Percentiles rank a stretch among this genome's conserved stretches.
Conservation (phyloP, 1,140 invertebrate species). For the Melitaea cinxia region DNA sequence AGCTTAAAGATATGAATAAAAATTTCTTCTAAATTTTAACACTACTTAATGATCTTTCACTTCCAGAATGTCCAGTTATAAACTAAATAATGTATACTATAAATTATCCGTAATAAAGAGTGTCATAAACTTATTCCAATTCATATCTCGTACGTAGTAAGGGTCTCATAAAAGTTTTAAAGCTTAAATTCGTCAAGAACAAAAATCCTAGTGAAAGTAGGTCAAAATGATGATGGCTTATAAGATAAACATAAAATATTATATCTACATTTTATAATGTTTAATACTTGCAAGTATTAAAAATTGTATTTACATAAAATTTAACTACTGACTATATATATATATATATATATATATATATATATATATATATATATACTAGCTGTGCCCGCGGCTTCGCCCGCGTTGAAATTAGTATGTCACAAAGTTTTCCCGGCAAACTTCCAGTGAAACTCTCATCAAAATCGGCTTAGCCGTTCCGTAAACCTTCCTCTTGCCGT, state of each 20-base stretch:
- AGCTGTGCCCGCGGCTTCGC: too few species aligned
- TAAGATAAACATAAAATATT: slow-evolving; percentile 25
- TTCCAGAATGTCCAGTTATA: slow-evolving; percentile 21
- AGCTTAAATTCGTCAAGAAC: slow-evolving; percentile 22
- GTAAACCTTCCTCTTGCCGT: too few species aligned
- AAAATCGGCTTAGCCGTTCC: too few species aligned
- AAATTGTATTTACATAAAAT: too few species aligned
- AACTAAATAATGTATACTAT: slow-evolving; percentile 12
- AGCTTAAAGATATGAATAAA: background rate
- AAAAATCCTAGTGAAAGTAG: slow-evolving; percentile 60
- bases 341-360: too few species aligned
- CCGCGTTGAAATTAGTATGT: too few species aligned
- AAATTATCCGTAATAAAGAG: slow-evolving; percentile 27
- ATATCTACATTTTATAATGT: slow-evolving; percentile 5
- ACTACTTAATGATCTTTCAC: slow-evolving; percentile 26
- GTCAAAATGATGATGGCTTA: slow-evolving; percentile 36
- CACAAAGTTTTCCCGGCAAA: too few species aligned
- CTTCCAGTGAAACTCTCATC: too few species aligned
- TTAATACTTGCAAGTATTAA: too few species aligned
- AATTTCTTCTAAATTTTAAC: background rate
- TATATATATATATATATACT: too few species aligned
- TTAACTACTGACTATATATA: too few species aligned
- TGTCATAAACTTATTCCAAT: slow-evolving; percentile 28
- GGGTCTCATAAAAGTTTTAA: slow-evolving; percentile 33
- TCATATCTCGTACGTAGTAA: slow-evolving; percentile 28